A percentile compares a stretch with the other conserved stretches of the same genome.
These are phyloP conservation scores for Stenolophus ochropezus DNA, from an alignment of 2,888 invertebrate species.

Conservation along the genomic window DNA sequence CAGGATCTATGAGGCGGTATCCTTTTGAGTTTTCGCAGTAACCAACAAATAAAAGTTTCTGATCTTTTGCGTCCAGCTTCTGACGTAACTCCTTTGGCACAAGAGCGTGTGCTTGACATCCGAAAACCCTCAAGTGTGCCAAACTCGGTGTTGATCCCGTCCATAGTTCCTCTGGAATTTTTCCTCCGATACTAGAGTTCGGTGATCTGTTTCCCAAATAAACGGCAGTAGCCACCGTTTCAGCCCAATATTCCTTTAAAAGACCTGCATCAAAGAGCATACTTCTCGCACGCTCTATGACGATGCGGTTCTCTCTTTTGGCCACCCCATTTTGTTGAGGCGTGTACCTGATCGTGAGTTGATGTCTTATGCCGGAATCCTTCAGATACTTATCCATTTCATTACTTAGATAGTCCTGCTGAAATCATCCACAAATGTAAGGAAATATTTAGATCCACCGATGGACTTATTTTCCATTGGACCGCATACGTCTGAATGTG, in stretches of 20 bases:
- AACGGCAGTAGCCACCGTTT: conserved; percentile 23
- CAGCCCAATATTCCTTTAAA: not conserved
- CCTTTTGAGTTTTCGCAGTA: conserved; percentile 65
- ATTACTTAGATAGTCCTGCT: conserved; percentile 59
- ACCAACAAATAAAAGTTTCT: conserved; percentile 62
- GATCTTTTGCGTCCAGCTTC: conserved; percentile 60
- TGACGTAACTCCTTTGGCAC: conserved; percentile 56
- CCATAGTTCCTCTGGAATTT: conserved; percentile 52
- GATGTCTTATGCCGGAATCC: conserved; percentile 18
- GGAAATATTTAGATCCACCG: conserved; percentile 59
- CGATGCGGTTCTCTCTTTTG: conserved; percentile 59
- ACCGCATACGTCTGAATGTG: conserved; percentile 60
- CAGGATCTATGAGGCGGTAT: conserved; percentile 59
- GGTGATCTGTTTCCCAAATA: conserved; percentile 11
- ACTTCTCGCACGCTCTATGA: conserved; percentile 42
- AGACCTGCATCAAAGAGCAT: conserved; percentile 15
- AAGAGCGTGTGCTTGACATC: conserved; percentile 56
- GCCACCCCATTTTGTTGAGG: not conserved
- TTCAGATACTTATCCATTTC: conserved; percentile 48
- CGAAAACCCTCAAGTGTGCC: conserved; percentile 62
- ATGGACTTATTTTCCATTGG: conserved; percentile 60
- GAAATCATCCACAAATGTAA: conserved; percentile 61
- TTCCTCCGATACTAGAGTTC: not conserved
- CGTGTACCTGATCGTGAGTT: too few relatives aligned
- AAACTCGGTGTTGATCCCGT: conserved; percentile 64